Evolutionary conservation across 1,140 invertebrate genomes (phyloP), one percentile per base, ranked within the genome.

Genomic region (Aethina tumida): DNA sequence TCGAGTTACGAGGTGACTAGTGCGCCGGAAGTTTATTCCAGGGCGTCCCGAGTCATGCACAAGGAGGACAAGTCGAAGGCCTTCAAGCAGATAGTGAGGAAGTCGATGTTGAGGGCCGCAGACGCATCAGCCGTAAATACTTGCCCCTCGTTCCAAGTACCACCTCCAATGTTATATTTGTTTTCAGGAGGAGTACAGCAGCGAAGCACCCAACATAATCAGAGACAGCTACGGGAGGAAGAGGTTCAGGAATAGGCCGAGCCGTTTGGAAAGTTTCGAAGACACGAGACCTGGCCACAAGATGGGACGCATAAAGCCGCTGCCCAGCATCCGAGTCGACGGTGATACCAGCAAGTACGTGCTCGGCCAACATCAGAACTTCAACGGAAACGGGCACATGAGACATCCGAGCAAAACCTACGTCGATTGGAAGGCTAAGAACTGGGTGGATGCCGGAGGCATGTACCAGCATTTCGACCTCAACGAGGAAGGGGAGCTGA

Each of bases 401-500:
- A 54, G 59, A 31, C 71, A 74, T 43, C 50, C 51, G 9, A 55
- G 65, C 8, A 60, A 60, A 5, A 55, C 65, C 13, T 73, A 67
- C 41, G 61, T 63, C 17, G 65, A 69, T 13, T 74, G 71, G 71
- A 56, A 53, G 35, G 38, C 64, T 0, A 64, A 59, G 13, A 49
- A 59, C 21, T 74, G 70, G 70, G 65, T 69, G 19, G 38, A 55
- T 3, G 49, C 59, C 16, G 51, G 64, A 3, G 60, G 58, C 1
- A 64, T 64, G 58, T 56, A 53, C 14, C 43, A 49, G 5, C 40
- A 66, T 12, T 67, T 72, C 39, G 39, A 48, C 1, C 40, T 67
- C 6, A n/a, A n/a, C n/a, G 37, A 58, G 0, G 54, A 65, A 21
- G 76, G 75, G 2, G 53, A 59, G 7, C 44, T 78, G 1, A 70